Evolutionary conservation across 2,797 vertebrate genomes (phyloP), one percentile per base, ranked within the genome.

Genomic region (Xenentodon cancila): DNA sequence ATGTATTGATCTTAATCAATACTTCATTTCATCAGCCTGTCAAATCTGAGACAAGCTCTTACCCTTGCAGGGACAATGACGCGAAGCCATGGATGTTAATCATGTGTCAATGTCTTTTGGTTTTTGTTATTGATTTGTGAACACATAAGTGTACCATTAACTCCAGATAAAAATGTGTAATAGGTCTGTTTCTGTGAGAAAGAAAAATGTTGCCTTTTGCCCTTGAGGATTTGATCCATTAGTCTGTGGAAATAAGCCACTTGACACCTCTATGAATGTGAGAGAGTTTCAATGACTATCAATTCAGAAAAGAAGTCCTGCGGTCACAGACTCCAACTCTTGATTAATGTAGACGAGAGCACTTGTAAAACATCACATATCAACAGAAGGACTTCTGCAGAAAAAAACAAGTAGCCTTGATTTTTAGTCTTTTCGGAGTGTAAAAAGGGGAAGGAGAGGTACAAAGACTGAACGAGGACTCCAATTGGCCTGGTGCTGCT

Each of bases 21-120:
- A 86, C 82, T 91, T 90, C 77, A 91, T 91, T 89, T 89, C 74
- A 89, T 88, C 86, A 86, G 76, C 69, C 58, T 79, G 85, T 89
- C 83, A 75, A 68, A 51, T 70, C 46, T 59, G 46, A 77, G 73
- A 75, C 70, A 58, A 73, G 61, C 27, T 21, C 6, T 5, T 43
- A 37, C 62, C 56, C 18, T 18, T 9, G 37, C 52, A 64, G 59
- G 55, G 42, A 65, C 57, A 71, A 78, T 71, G 46, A 72, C 22
- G 54, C 57, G 67, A 79, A 75, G 68, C 53, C 66, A 34, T 13
- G 11, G 79, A 69, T 85, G 75, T 82, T 90, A 84, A 89, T 84
- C 75, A 73, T 48, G 52, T 78, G 66, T 75, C 63, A 61, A 46
- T 75, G 72, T 71, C 59, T 81, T 79, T 8, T 71, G 64, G 53